Conservation (phyloP, 2,113 vertebrate species). For the Oryzias celebensis region DNA sequence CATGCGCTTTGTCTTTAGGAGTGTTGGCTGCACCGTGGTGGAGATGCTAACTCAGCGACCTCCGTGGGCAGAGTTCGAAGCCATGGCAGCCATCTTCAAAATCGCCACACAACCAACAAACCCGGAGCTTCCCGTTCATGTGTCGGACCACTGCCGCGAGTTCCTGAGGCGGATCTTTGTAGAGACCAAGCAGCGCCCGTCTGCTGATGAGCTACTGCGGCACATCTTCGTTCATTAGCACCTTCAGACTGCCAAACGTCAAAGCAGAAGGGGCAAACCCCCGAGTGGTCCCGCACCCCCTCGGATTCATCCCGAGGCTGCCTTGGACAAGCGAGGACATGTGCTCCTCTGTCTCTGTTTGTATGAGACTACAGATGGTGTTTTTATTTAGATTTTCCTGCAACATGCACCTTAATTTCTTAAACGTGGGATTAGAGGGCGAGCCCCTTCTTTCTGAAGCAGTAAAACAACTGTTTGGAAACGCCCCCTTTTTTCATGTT, state of each 20-base stretch:
- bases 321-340: slow-evolving; percentile 30
- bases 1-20: slow-evolving; percentile 75
- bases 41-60: slow-evolving; percentile 98
- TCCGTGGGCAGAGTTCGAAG: slow-evolving; percentile 97
- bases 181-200: slow-evolving; percentile 92
- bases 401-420: slow-evolving; percentile 79
- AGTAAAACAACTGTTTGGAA: slow-evolving; percentile 36
- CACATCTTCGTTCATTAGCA: slow-evolving; percentile 97
- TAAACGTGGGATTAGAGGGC: slow-evolving; percentile 27
- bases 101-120: slow-evolving; percentile 98
- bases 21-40: slow-evolving; percentile 96
- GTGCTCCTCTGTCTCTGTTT: slow-evolving; percentile 37
- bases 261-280: slow-evolving; percentile 37
- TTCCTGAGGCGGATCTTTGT: slow-evolving; percentile 97
- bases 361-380: slow-evolving; percentile 57
- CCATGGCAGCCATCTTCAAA: slow-evolving; percentile 99
- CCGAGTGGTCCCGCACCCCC: slow-evolving; percentile 42
- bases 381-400: slow-evolving; percentile 47
- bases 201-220: slow-evolving; percentile 92
- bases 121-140: slow-evolving; percentile 89
- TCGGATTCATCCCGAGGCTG: slow-evolving; percentile 28
- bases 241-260: slow-evolving; percentile 50
- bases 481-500: slow-evolving; percentile 57
- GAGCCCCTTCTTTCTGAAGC: slow-evolving; percentile 44
- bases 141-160: slow-evolving; percentile 94